Evolutionary conservation across 2,797 vertebrate genomes (phyloP).

Genomic region (Sebastes trivittatus): DNA sequence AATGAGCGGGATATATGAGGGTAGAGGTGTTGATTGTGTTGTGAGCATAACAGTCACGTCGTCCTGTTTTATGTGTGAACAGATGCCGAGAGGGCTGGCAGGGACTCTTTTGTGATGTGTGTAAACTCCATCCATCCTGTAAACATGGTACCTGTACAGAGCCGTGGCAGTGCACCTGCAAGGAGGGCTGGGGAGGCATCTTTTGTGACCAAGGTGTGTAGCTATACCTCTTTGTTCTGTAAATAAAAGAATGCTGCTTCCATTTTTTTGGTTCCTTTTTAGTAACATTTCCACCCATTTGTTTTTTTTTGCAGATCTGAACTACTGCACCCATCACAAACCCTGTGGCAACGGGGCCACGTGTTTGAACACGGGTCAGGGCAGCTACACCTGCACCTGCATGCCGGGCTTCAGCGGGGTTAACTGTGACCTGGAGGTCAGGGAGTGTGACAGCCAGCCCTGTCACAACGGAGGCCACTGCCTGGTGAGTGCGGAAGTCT

Average conservation of each 20-base stretch:
- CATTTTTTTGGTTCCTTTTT: background rate
- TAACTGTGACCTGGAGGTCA: constrained; percentile 93
- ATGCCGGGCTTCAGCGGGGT: constrained; percentile 90
- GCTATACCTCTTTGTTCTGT: background rate
- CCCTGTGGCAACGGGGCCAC: constrained; percentile 95
- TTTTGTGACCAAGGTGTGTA: constrained; percentile 91
- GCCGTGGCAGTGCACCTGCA: constrained; percentile 94
- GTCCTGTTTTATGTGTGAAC: constrained; percentile 51
- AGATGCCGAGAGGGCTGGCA: constrained; percentile 97
- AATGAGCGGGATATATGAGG: no score
- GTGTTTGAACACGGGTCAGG: constrained; percentile 96
- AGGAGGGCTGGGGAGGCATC: constrained; percentile 99
- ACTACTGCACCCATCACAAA: constrained; percentile 98
- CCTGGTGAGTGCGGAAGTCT: constrained; percentile 87
- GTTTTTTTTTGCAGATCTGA: constrained; percentile 87
- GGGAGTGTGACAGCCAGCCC: constrained; percentile 93
- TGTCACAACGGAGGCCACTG: constrained; percentile 95
- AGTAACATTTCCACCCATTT: constrained; percentile 8
- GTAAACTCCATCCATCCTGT: constrained; percentile 93
- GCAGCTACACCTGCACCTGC: constrained; percentile 96
- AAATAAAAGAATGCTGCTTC: background rate
- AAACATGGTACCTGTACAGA: constrained; percentile 93
- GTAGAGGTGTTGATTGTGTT: constrained; percentile 3
- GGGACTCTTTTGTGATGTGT: constrained; percentile 92
- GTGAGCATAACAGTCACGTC: constrained; percentile 23